These are phyloP conservation scores for Morpho achilles DNA, from an alignment of 2,888 invertebrate genomes.

Conservation along the genomic window DNA sequence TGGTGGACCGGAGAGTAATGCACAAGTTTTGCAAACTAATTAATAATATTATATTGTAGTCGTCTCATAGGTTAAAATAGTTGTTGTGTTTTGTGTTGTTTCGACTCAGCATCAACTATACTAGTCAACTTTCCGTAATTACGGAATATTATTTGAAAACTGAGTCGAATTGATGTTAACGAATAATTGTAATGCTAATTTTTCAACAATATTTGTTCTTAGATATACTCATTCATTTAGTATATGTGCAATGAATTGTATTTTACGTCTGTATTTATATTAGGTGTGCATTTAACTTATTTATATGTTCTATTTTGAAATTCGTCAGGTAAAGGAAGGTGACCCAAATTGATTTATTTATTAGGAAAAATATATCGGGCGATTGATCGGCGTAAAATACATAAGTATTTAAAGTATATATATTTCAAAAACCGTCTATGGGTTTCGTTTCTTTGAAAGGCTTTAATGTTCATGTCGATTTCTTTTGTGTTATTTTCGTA, in stretches of 20 bases:
- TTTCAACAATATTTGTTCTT: constrained; percentile 57
- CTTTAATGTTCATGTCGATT: constrained; percentile 22
- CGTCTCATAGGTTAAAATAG: constrained; percentile 61
- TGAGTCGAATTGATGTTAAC: constrained; percentile 52
- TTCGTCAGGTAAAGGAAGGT: constrained; percentile 29
- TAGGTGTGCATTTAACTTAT: constrained; percentile 66
- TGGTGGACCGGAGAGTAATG: constrained; percentile 42
- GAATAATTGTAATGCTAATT: constrained; percentile 47
- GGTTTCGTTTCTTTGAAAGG: constrained; percentile 12
- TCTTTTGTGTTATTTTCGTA: constrained; percentile 27
- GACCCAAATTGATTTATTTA: constrained; percentile 70
- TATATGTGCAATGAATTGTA: constrained; percentile 71
- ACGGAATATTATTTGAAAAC: constrained; percentile 30
- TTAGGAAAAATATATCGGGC: constrained; percentile 67
- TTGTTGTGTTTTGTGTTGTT: constrained; percentile 73
- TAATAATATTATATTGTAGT: constrained; percentile 41
- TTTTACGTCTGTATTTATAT: constrained; percentile 55
- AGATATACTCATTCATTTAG: constrained; percentile 67
- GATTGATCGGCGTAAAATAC: constrained; percentile 38
- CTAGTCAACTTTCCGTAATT: constrained; percentile 45
- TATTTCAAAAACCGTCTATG: constrained; percentile 14
- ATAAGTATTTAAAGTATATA: constrained; percentile 15
- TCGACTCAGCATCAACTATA: constrained; percentile 53
- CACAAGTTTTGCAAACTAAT: constrained; percentile 67
- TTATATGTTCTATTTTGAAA: constrained; percentile 41